These are phyloP conservation scores for Aphelinus atriplicis DNA, from an alignment of 1,140 invertebrate genomes.

Conservation along the genomic window DNA sequence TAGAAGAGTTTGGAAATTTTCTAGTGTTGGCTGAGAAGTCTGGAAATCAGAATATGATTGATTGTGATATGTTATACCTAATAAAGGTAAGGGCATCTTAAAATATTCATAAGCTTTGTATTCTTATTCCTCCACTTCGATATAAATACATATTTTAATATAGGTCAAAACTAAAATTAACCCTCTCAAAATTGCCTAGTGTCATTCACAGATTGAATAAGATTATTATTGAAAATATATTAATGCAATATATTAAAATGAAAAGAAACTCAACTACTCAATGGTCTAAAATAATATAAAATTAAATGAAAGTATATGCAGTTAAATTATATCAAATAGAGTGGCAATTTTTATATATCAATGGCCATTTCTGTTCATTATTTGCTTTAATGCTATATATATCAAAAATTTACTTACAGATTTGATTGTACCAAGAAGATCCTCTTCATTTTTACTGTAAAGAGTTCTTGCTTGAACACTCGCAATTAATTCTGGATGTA, in stretches of 20 bases:
- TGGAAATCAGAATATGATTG: constrained; percentile 48
- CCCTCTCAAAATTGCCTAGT: not conserved
- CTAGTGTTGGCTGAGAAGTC: constrained; percentile 74
- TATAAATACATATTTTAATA: not conserved
- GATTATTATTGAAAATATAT: not conserved
- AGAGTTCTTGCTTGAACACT: constrained; percentile 88
- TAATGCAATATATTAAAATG: too few relatives aligned
- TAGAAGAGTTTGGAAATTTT: constrained; percentile 89
- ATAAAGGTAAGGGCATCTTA: constrained; percentile 21
- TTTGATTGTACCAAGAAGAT: constrained; percentile 82
- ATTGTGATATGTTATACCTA: not conserved
- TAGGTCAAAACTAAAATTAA: not conserved
- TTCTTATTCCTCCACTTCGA: not conserved
- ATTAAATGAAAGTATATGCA: not conserved
- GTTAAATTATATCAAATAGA: too few relatives aligned
- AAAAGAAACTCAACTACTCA: too few relatives aligned
- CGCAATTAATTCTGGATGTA: constrained; percentile 90
- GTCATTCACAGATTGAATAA: constrained; percentile 3
- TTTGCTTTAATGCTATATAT: too few relatives aligned
- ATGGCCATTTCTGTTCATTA: not conserved
- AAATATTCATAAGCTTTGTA: not conserved
- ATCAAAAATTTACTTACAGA: constrained; percentile 73
- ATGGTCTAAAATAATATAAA: not conserved
- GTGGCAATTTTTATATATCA: too few relatives aligned
- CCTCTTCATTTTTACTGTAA: constrained; percentile 90